phyloP scores from a whole-genome alignment of 2,888 invertebrate genomes.

The Spodoptera picta region DNA sequence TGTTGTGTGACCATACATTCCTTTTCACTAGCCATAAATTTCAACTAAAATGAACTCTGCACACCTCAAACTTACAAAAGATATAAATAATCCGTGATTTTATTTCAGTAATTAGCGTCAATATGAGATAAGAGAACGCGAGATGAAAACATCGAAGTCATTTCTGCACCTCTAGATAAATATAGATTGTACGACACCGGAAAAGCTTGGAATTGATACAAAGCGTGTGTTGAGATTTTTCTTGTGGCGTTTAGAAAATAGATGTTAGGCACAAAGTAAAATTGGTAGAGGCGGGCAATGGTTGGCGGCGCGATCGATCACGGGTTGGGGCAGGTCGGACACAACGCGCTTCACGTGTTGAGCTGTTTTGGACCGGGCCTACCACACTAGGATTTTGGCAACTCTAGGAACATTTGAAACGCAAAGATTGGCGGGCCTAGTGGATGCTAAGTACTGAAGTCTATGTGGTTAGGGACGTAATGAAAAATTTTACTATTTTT shows the following conservation, averaged over 20 bases:
- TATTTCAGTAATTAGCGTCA: neutral
- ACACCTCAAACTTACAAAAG: no score
- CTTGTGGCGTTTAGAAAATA: slow-evolving; percentile 52
- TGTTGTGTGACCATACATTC: no score
- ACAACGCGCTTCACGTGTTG: slow-evolving; percentile 61
- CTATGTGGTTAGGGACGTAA: no score
- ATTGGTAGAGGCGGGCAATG: slow-evolving; percentile 64
- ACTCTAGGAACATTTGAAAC: slow-evolving; percentile 1
- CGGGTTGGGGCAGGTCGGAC: slow-evolving; percentile 83
- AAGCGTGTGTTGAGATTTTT: slow-evolving; percentile 14
- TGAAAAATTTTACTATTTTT: no score
- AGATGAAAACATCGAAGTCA: neutral
- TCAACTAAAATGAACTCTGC: no score
- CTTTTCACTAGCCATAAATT: no score
- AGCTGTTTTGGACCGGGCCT: slow-evolving; percentile 28
- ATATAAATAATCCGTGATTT: no score
- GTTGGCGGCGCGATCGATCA: slow-evolving; percentile 81
- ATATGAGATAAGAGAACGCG: neutral
- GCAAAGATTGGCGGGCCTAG: no score
- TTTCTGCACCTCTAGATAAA: slow-evolving; percentile 2
- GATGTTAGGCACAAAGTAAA: slow-evolving; percentile 69
- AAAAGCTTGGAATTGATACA: slow-evolving; percentile 9
- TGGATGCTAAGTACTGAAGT: no score
- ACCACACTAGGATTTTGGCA: slow-evolving; percentile 18
- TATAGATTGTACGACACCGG: slow-evolving; percentile 2